Evolutionary conservation across 2,888 invertebrate genomes (phyloP), one percentile per base, ranked within the genome.

Genomic region (Polymixis flavicincta): DNA sequence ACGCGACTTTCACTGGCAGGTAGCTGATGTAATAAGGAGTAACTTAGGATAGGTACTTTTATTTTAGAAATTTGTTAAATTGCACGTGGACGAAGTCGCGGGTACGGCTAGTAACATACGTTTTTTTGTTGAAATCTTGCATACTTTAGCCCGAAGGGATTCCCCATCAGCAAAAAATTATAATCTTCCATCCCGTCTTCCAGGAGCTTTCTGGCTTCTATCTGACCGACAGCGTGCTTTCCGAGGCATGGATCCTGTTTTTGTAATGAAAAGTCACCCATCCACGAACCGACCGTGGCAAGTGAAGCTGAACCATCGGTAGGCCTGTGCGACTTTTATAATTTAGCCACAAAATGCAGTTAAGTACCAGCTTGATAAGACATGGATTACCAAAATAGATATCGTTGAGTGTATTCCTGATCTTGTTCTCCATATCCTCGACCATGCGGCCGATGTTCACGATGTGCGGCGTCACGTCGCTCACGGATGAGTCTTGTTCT

Each of bases 391-490:
- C 99, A 96, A 99, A 99, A 96, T 99, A 99, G 89, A 99, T 99
- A 95, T 99, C 99, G 93, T 99, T 99, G 89, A 99, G 97, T 9
- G 99, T 99, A 94, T 99, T 99, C 88, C 99, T 97, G 92, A 99
- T 99, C 97, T 99, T 99, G 94, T 99, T 99, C 94, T 99, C 99
- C 99, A 99, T 99, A 90, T 99, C 99, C 96, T 99, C 99, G 0
- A 99, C 99, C 98, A 99, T 98, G 90, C 98, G 98, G 37, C 99
- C 99, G 90, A 99, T 99, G 95, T 99, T 99, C 71, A 99, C 99
- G 92, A 99, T 99, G 95, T 99, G 99, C 0, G 99, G 99, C 63
- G 98, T 98, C 45, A 98, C 98, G 87, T 99, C 99, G 90, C 98
- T 98, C 32, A 99, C 98, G 60, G 98, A 97, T 0, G 98, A 97